Evolutionary conservation across 2,113 vertebrate genomes (phyloP).

Genomic region (Acinonyx jubatus): DNA sequence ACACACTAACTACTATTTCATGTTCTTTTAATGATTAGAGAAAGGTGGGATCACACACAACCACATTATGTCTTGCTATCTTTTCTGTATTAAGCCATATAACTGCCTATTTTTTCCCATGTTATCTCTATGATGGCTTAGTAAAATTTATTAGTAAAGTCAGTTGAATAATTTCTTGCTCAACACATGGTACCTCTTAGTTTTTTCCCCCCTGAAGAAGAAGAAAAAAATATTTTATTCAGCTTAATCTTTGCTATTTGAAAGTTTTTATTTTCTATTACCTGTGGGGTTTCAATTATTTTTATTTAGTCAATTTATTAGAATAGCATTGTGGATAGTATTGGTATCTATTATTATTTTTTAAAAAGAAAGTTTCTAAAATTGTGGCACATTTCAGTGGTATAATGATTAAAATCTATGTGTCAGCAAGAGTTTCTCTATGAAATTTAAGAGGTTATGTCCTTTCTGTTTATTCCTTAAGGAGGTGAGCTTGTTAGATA

Average conservation of each 20-base stretch:
- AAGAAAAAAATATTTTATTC: not conserved
- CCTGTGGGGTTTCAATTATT: constrained; percentile 8
- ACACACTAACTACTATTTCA: not conserved
- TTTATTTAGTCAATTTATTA: constrained; percentile 49
- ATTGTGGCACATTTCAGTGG: not conserved
- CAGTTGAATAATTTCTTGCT: not conserved
- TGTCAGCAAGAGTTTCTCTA: not conserved
- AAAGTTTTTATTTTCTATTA: constrained; percentile 67
- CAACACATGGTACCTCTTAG: not conserved
- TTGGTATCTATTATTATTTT: constrained; percentile 52
- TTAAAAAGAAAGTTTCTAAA: constrained; percentile 43
- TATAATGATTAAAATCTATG: not conserved
- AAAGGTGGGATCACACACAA: not conserved
- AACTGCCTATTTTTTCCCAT: not conserved
- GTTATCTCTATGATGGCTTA: not conserved
- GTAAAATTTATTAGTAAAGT: constrained; percentile 22
- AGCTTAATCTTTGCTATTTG: constrained; percentile 25
- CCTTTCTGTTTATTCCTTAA: not conserved
- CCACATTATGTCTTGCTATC: not conserved
- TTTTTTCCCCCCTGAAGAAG: not conserved
- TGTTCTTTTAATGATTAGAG: not conserved
- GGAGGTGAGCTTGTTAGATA: not conserved
- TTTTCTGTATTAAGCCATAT: not conserved
- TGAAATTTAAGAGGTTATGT: not conserved
- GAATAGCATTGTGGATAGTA: not conserved